Conservation (phyloP, 2,113 vertebrate species). For the Hyperopisus bebe region DNA sequence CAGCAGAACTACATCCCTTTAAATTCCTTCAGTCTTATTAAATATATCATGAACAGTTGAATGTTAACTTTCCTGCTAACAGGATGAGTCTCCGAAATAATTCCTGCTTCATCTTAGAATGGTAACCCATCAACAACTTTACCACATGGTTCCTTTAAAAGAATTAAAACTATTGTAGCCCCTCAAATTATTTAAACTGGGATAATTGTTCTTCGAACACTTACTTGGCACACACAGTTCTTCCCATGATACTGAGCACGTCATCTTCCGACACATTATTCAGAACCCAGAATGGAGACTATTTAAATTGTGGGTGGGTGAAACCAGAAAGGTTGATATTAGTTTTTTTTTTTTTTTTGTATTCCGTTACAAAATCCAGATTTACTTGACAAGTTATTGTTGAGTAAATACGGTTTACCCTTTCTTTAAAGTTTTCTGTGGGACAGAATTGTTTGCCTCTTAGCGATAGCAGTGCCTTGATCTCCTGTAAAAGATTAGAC, state of each 20-base stretch:
- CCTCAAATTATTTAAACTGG: neutral
- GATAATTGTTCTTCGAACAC: constrained; percentile 23
- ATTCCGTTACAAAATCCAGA: neutral
- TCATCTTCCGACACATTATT: constrained; percentile 78
- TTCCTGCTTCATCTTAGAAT: neutral
- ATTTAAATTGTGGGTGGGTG: neutral
- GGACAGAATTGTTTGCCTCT: constrained; percentile 66
- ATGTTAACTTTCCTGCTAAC: neutral
- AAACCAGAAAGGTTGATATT: neutral
- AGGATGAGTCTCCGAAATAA: neutral
- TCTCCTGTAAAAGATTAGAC: constrained; percentile 64
- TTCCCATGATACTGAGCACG: constrained; percentile 75
- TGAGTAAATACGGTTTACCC: constrained; percentile 51
- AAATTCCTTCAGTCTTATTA: neutral
- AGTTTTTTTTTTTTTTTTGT: neutral
- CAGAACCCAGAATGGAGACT: constrained; percentile 95
- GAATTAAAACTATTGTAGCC: neutral
- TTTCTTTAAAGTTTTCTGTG: constrained; percentile 66
- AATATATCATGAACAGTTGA: neutral
- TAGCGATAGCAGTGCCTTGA: constrained; percentile 78
- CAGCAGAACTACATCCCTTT: neutral
- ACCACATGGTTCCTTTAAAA: neutral
- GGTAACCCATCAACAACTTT: neutral
- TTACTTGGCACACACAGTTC: constrained; percentile 97
- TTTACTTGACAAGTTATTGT: neutral